Evolutionary conservation across 2,888 invertebrate genomes (phyloP), one percentile per base, ranked within the genome.

Genomic region (Hirtodrosophila alboralis): DNA sequence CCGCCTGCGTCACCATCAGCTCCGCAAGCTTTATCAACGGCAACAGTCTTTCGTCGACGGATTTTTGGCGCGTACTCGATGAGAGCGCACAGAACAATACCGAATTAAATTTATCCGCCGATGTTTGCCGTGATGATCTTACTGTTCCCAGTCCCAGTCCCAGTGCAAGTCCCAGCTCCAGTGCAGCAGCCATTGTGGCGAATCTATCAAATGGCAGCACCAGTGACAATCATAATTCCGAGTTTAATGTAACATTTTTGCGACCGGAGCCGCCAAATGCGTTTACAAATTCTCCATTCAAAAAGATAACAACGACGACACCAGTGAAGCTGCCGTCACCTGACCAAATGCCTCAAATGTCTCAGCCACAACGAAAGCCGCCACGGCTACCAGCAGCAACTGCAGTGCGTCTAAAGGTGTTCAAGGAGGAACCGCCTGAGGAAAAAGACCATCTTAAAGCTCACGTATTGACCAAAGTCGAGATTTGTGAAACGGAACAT

Each of bases 1-100:
- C 90, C 33, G 90, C 90, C 18, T 90, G 90, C 56, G 90, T 90
- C 16, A 89, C 90, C 1, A 90, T 90, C 38, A 87, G 84, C 43
- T 86, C 90, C 0, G 76, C 88, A 0, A 89, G 88, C 26, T 81
- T 89, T 13, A 70, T 89, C 30, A 87, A 80, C 18, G 87, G 88
- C 2, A 90, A 88, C 53, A 89, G 90, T 28, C 69, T 90, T 0
- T 89, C 90, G 0, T 89, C 90, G 0, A 87, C 88, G 1, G 90
- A 90, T 43, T 90, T 90, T 69, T 90, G 90, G 90, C 85, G 89
- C 16, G 90, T 87, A 1, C 71, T 90, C 2, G 89, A 90, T 56
- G 90, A 90, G 49, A 89, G 87, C 41, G 89, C 90, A 3, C 89
- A 89, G 31, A 89, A 84, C 57, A 84, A 78, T 31, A 76, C 86